Conservation (phyloP, 2,888 invertebrate species). For the Nesidiocoris tenuis region DNA sequence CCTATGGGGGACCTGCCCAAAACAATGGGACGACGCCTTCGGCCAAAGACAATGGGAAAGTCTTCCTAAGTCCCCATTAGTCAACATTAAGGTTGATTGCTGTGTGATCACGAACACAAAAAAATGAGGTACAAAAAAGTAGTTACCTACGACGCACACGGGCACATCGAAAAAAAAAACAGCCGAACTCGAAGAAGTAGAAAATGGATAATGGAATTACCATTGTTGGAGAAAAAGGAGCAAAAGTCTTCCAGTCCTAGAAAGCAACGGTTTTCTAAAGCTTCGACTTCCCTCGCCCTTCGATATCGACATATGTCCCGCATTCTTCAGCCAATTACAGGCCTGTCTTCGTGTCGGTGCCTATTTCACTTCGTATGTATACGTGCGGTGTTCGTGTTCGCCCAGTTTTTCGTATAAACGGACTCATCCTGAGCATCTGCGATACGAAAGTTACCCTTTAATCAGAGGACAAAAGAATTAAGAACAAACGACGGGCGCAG, state of each 20-base stretch:
- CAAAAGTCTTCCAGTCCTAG: neutral
- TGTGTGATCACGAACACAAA: constrained; percentile 10
- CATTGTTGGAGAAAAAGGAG: constrained; percentile 14
- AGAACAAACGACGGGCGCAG: constrained; percentile 19
- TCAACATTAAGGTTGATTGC: constrained; percentile 35
- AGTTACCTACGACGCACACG: constrained; percentile 11
- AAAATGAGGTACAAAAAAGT: constrained; percentile 4
- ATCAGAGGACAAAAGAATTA: constrained; percentile 21
- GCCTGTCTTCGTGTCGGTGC: neutral
- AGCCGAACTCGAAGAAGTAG: constrained; percentile 3
- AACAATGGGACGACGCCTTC: constrained; percentile 36
- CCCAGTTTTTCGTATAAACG: constrained; percentile 39
- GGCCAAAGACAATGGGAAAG: constrained; percentile 32
- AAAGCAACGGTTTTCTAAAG: constrained; percentile 25
- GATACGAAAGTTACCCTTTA: constrained; percentile 39
- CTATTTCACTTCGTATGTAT: neutral
- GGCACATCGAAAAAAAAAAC: constrained; percentile 14
- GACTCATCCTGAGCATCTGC: constrained; percentile 25
- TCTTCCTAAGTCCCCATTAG: constrained; percentile 24
- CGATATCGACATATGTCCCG: constrained; percentile 2
- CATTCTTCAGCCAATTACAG: constrained; percentile 1
- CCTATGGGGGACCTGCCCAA: neutral
- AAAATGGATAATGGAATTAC: constrained; percentile 16
- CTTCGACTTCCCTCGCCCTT: no score
- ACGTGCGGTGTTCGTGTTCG: neutral